A percentile compares a stretch with the other conserved stretches of the same genome.
Conservation (phyloP, 2,113 vertebrate species). For the Phasianus colchicus region DNA sequence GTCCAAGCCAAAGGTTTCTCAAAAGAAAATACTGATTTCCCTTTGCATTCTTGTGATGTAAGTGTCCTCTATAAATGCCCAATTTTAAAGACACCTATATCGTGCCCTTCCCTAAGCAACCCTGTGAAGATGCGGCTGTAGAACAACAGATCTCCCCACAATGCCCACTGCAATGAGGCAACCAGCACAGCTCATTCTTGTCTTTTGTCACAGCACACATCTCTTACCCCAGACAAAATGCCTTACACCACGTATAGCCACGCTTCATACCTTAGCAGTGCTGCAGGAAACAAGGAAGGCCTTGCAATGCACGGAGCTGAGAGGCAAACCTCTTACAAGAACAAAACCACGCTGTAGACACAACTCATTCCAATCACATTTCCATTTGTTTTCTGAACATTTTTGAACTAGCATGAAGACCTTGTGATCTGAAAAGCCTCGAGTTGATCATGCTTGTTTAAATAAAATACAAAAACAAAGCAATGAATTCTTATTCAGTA, state of each 20-base stretch:
- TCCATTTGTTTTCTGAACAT: not conserved
- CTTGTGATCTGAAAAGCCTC: not conserved
- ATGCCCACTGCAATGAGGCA: not conserved
- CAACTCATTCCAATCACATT: not conserved
- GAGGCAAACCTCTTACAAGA: not conserved
- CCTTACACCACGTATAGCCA: not conserved
- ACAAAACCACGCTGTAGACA: not conserved
- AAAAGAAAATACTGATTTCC: not conserved
- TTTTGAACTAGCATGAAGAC: not conserved
- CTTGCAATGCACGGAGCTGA: not conserved
- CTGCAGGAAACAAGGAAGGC: not conserved
- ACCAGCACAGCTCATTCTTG: not conserved
- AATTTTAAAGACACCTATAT: not conserved
- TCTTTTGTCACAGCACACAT: not conserved
- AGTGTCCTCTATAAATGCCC: not conserved
- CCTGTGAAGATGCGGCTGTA: not conserved
- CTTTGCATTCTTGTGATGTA: rapidly evolving
- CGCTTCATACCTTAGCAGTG: not conserved
- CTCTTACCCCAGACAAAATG: not conserved
- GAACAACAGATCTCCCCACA: not conserved
- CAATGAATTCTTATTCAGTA: not conserved
- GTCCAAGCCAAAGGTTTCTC: not conserved
- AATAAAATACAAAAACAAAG: not conserved
- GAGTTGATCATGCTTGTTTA: not conserved
- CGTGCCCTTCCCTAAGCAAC: not conserved